Conservation (phyloP, 2,888 invertebrate genomes). For the Linnaemya tessellans region DNA sequence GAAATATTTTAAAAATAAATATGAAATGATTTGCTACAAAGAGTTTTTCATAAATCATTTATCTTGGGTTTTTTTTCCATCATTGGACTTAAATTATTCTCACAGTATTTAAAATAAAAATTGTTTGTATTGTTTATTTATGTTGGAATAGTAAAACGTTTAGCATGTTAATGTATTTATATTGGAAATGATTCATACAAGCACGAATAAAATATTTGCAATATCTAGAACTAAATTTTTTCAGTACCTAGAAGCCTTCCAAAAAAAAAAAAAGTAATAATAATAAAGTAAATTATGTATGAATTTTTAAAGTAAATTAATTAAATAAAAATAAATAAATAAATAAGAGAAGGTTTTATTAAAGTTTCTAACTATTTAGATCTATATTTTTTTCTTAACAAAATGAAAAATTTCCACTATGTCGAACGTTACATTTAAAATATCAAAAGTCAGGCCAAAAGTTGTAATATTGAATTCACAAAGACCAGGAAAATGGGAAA, state of each 20-base stretch:
- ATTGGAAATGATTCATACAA: neutral
- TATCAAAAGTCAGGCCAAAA: too few species aligned
- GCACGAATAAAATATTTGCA: neutral
- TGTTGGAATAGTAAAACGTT: conserved; percentile 4
- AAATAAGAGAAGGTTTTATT: too few species aligned
- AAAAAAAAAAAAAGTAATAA: neutral
- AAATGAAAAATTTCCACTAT: too few species aligned
- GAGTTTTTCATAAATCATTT: conserved; percentile 51
- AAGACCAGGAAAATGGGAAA: too few species aligned
- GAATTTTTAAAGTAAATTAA: too few species aligned
- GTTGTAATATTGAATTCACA: too few species aligned
- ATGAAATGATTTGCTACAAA: conserved; percentile 32
- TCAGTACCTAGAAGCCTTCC: neutral
- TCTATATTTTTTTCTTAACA: too few species aligned
- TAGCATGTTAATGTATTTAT: conserved; percentile 1
- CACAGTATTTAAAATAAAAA: conserved; percentile 21
- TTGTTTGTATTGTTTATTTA: neutral
- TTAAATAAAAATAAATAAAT: too few species aligned
- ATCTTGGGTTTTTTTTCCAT: conserved; percentile 12
- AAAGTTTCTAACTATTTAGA: too few species aligned
- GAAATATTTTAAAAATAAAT: conserved; percentile 5
- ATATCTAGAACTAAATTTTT: neutral
- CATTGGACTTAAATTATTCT: neutral
- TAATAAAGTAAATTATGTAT: too few species aligned
- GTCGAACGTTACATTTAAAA: too few species aligned